A percentile compares a stretch with the other conserved stretches of the same genome.
Conservation (phyloP, 2,113 vertebrate genomes). For the Pteronura brasiliensis region DNA sequence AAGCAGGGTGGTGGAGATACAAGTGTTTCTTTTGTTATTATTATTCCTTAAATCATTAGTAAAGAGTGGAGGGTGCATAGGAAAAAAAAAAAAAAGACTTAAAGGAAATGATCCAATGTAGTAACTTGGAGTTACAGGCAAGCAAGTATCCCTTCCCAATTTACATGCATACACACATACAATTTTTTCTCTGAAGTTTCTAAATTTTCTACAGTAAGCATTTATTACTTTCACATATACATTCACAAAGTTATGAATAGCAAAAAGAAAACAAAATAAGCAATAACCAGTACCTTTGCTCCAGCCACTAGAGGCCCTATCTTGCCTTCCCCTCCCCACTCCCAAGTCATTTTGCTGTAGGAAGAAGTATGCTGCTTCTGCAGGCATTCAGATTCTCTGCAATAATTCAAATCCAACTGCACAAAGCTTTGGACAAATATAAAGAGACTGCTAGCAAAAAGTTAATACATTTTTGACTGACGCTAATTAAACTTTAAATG, state of each 20-base stretch:
- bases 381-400: not conserved
- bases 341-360: not conserved
- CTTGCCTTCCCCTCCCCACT: not conserved
- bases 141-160: not conserved
- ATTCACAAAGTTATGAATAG: not conserved
- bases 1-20: not conserved
- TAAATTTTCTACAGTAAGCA: slow-evolving; percentile 12
- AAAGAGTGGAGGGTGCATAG: not conserved
- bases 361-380: not conserved
- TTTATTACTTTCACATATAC: slow-evolving; percentile 9
- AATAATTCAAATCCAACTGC: not conserved
- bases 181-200: not conserved
- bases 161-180: not conserved
- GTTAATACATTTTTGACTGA: not conserved
- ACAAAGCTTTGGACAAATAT: slow-evolving; percentile 22
- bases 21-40: not conserved
- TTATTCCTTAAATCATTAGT: not conserved
- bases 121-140: not conserved
- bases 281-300: slow-evolving; percentile 14
- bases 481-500: slow-evolving; percentile 34
- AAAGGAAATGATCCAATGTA: not conserved
- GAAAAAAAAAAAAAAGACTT: not conserved
- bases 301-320: not conserved
- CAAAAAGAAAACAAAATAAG: slow-evolving; percentile 27
- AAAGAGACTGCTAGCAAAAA: not conserved